Percentiles rank a stretch among this genome's conserved stretches.
These are phyloP conservation scores for Setipinna tenuifilis DNA, from an alignment of 2,797 vertebrate genomes.

Conservation along the genomic window DNA sequence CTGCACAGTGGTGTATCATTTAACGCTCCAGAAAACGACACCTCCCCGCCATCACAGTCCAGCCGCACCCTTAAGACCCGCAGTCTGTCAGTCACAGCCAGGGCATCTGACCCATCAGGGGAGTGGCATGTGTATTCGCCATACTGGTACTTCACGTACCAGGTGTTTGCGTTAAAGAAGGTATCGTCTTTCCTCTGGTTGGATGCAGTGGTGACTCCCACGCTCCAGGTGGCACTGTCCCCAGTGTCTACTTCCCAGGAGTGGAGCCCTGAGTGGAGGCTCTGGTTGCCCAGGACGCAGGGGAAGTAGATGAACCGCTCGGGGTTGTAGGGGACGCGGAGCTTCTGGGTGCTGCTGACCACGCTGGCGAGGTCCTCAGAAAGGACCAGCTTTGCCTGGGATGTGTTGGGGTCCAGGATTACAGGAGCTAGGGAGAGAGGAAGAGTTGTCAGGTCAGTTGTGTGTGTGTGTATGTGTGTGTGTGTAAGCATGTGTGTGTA, in stretches of 20 bases:
- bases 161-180: neutral
- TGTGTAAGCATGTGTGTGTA: neutral
- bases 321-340: slow-evolving; percentile 1
- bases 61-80: slow-evolving; percentile 30
- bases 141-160: neutral
- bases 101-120: neutral
- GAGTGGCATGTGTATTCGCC: slow-evolving; percentile 6
- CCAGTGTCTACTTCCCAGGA: slow-evolving; percentile 19
- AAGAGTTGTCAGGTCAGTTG: neutral
- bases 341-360: neutral
- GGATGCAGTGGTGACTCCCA: neutral
- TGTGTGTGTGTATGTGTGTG: neutral
- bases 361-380: slow-evolving; percentile 34
- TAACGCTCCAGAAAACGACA: slow-evolving; percentile 40
- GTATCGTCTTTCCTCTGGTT: neutral
- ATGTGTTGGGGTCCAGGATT: slow-evolving; percentile 32
- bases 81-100: slow-evolving; percentile 23
- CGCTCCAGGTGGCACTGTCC: slow-evolving; percentile 26
- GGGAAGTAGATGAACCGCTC: slow-evolving; percentile 28
- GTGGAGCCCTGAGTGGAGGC: slow-evolving; percentile 5
- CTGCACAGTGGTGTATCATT: slow-evolving; percentile 1
- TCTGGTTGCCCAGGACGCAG: neutral
- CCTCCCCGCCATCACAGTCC: slow-evolving; percentile 23
- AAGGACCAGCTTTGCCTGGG: slow-evolving; percentile 17
- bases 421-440: slow-evolving; percentile 4